These are phyloP conservation scores for Ectropis crepuscularia DNA, from an alignment of 2,888 invertebrate genomes.

Conservation along the genomic window DNA sequence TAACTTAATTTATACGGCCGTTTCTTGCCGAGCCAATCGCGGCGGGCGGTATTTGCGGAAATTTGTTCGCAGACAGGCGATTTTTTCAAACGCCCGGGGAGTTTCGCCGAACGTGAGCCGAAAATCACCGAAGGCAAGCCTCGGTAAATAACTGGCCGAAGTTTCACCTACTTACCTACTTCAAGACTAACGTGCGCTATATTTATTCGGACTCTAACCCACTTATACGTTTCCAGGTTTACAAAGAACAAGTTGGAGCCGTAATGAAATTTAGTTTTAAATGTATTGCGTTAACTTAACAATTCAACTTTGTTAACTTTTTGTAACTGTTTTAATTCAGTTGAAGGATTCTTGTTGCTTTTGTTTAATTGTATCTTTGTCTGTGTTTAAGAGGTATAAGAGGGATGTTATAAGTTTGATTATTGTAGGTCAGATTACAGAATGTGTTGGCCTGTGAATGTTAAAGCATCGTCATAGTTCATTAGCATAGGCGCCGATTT, in stretches of 20 bases:
- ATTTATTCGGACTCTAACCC: constrained; percentile 23
- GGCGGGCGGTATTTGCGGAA: constrained; percentile 60
- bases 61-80: constrained; percentile 65
- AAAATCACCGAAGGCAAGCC: constrained; percentile 55
- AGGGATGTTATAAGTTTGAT: too few species aligned
- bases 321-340: too few species aligned
- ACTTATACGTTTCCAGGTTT: constrained; percentile 21
- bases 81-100: constrained; percentile 61
- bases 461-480: too few species aligned
- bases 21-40: constrained; percentile 61
- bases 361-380: too few species aligned
- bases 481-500: too few species aligned
- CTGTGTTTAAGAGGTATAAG: too few species aligned
- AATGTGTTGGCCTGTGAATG: too few species aligned
- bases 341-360: too few species aligned
- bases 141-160: constrained; percentile 48
- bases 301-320: too few species aligned
- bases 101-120: constrained; percentile 60
- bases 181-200: constrained; percentile 19
- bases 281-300: background rate
- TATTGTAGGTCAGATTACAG: too few species aligned
- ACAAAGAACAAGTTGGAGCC: constrained; percentile 8
- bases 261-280: background rate
- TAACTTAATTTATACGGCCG: constrained; percentile 70
- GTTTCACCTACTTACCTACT: constrained; percentile 40